Evolutionary conservation across 1,140 invertebrate genomes (phyloP), one percentile per base, ranked within the genome.

Genomic region (Eurosta solidaginis): DNA sequence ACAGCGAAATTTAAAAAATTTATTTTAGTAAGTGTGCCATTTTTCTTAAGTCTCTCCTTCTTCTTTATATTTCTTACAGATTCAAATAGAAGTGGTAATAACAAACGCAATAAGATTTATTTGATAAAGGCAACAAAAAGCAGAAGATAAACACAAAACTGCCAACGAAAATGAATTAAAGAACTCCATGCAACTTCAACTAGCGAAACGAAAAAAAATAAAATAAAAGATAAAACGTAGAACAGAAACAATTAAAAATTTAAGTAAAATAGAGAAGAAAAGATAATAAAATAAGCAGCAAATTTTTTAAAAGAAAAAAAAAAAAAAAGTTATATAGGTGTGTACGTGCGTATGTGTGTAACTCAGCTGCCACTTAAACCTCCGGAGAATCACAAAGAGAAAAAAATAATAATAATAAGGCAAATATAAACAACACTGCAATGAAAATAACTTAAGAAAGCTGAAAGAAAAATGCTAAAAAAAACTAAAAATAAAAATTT

Each of bases 131-230:
- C 22, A 40, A 68, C 29, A 68, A 33, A 27, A 63, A 36, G 33
- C 27, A 40, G 5, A 68, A 36, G 10, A 17, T 40, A 42, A 68
- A 68, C 4, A 7, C 29, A 68, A n/a, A 68, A 68, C 59, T 68
- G 59, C 59, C 59, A 68, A 68, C 33, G 4, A 68, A n/a, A 68
- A 68, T 68, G n/a, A 68, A 68, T 68, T 40, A n/a, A n/a, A 36
- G 59, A 40, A 68, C 40, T 68, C 40, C 54, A 33, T 59, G 4
- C 27, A 68, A 52, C 5, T 54, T 33, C 17, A 59, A 33, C 5
- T 4, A 59, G 27, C 25, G 54, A 33, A 59, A 33, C 14, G 27
- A 12, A 33, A 59, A 5, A 20, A 68, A 68, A 54, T 52, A 52
- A 54, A 20, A 54, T 9, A 5, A 14, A 22, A n/a, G n/a, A 68